Evolutionary conservation across 2,888 invertebrate species (phyloP), one percentile per base, ranked within the genome.

Genomic region (Spicauda simplicius): DNA sequence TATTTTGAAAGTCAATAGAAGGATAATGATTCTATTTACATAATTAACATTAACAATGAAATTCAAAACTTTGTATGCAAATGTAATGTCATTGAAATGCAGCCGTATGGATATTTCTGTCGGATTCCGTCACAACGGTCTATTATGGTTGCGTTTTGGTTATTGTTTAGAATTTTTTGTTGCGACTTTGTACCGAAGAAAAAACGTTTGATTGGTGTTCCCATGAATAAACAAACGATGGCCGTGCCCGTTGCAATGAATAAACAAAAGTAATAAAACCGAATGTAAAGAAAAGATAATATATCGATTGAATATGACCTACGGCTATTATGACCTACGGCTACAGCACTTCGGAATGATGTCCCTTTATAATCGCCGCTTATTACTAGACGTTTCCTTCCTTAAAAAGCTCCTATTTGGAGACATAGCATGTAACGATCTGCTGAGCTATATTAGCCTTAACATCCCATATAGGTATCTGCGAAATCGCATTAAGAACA

Each of bases 51-150:
- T 78, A 71, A 77, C 79, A 87, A 85, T 77, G 72, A 76, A 80
- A 81, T 81, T 79, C 76, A 79, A 85, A 86, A 78, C 90, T 90
- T 91, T 91, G 91, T 91, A 90, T 91, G 91, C 70, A 80, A 91
- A 92, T 90, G 71, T 71, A 41, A 69, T 73, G 71, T 74, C 79
- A 80, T 90, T 86, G 73, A 80, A 84, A 86, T 84, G 83, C 86
- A 86, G 77, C 77, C 84, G 83, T 76, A 73, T 77, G 72, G 64
- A 60, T 78, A 77, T 80, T 80, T 77, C 76, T 77, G 76, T 78
- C 64, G 73, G 59, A 69, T 69, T 25, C 57, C 58, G 58, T 69
- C 62, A 52, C 58, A 64, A 55, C 25, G 59, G 50, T 50, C 54
- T 41, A 55, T 52, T 55, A 56, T 41, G 66, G 55, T 67, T 60